These are phyloP conservation scores for Amblyjoppa fuscipennis DNA, from an alignment of 2,888 invertebrate species.

Conservation along the genomic window DNA sequence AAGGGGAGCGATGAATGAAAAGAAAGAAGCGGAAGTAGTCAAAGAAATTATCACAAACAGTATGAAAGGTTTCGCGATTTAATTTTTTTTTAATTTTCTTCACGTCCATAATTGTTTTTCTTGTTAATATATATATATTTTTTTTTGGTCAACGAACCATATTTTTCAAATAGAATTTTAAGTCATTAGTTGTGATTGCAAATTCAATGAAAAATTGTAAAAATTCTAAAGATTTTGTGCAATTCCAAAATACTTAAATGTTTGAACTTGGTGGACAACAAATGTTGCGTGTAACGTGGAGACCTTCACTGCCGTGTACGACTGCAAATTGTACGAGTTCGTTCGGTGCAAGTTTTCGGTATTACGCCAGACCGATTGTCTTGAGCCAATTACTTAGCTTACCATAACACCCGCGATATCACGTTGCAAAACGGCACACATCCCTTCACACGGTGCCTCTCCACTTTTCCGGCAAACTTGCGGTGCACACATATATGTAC, in stretches of 20 bases:
- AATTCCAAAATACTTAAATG: background rate
- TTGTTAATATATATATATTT: too few species aligned
- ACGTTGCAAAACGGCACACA: conserved; percentile 4
- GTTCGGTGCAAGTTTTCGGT: background rate
- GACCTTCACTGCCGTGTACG: background rate
- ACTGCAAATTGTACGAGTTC: too few species aligned
- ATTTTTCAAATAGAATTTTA: too few species aligned
- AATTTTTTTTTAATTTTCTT: background rate
- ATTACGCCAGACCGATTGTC: conserved; percentile 20
- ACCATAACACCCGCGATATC: conserved; percentile 10
- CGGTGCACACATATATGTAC: background rate
- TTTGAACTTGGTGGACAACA: too few species aligned
- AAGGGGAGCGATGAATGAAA: background rate
- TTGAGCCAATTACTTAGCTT: conserved; percentile 32
- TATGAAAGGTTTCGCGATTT: background rate
- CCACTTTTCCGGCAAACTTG: conserved; percentile 15
- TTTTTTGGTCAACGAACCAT: too few species aligned
- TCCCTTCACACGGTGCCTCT: background rate
- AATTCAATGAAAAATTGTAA: background rate
- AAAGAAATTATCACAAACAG: background rate
- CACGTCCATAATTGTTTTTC: background rate
- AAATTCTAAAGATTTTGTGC: background rate
- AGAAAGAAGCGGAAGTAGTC: background rate
- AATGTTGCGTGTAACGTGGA: background rate
- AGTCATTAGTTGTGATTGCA: too few species aligned